phyloP scores from a whole-genome alignment of 2,888 invertebrate species.

The Philhelius pedissequus region DNA sequence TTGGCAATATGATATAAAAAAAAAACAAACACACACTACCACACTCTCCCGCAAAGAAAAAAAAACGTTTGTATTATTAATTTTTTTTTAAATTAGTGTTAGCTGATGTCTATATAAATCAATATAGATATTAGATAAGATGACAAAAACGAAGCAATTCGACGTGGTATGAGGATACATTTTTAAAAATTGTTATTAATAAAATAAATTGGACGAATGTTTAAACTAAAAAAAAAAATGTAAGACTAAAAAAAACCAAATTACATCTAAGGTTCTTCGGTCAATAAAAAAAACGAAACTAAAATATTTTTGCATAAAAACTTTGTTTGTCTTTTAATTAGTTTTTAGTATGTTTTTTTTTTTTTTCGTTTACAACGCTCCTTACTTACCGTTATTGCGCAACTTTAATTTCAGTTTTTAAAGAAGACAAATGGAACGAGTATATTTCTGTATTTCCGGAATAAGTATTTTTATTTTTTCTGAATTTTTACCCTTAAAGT shows the following conservation, averaged over 20 bases:
- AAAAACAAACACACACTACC: slow-evolving; percentile 3
- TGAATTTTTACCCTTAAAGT: too few species aligned
- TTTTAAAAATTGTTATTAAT: slow-evolving; percentile 35
- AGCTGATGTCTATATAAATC: slow-evolving; percentile 41
- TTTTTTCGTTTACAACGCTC: too few species aligned
- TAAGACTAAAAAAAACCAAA: slow-evolving; percentile 7
- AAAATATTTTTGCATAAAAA: slow-evolving; percentile 40
- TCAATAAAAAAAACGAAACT: slow-evolving; percentile 41
- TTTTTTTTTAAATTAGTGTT: slow-evolving; percentile 54
- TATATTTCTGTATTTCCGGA: too few species aligned
- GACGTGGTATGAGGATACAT: slow-evolving; percentile 5
- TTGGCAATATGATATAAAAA: slow-evolving; percentile 37
- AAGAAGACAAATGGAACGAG: too few species aligned
- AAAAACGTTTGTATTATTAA: slow-evolving; percentile 48
- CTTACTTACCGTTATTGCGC: too few species aligned
- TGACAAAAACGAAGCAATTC: slow-evolving; percentile 15
- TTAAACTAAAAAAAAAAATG: neutral
- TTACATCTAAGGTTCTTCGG: slow-evolving; percentile 17
- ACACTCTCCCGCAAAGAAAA: slow-evolving; percentile 15
- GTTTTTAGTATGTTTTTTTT: too few species aligned
- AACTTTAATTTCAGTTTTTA: too few species aligned
- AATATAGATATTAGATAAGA: slow-evolving; percentile 17
- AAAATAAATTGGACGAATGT: slow-evolving; percentile 29
- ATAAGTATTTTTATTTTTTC: too few species aligned
- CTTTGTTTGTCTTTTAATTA: neutral